Evolutionary conservation across 2,113 vertebrate species (phyloP).

Genomic region (Hucho hucho): DNA sequence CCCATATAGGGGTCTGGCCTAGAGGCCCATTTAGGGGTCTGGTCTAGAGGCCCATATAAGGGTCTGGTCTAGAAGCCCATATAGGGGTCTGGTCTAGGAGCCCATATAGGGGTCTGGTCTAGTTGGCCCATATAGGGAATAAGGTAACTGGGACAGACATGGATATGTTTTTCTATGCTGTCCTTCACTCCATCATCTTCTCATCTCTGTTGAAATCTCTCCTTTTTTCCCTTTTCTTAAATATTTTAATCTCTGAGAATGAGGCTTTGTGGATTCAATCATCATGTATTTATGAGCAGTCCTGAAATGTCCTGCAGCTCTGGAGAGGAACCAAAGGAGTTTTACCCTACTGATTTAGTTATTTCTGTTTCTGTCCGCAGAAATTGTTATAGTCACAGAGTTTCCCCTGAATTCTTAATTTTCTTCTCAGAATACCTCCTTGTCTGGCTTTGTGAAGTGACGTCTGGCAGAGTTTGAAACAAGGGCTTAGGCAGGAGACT

Average conservation of each 20-base stretch:
- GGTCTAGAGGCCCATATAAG: too few relatives aligned
- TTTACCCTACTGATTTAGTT: neutral
- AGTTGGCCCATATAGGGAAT: too few relatives aligned
- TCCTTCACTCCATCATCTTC: neutral
- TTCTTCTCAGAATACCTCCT: neutral
- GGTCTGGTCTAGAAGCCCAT: too few relatives aligned
- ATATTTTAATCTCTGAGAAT: slow-evolving; percentile 4
- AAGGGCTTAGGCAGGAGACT: neutral
- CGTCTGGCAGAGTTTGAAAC: neutral
- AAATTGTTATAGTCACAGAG: neutral
- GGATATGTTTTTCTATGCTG: too few relatives aligned
- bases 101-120: too few relatives aligned
- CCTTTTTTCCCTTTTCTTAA: neutral
- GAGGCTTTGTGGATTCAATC: neutral
- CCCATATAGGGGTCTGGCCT: too few relatives aligned
- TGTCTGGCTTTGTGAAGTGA: neutral
- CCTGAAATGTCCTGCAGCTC: slow-evolving; percentile 6
- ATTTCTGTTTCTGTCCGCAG: neutral
- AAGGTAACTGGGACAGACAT: too few relatives aligned
- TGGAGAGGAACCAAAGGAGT: neutral
- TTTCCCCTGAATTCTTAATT: neutral
- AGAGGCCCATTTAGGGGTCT: too few relatives aligned
- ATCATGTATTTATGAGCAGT: slow-evolving; percentile 8
- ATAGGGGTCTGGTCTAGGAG: too few relatives aligned
- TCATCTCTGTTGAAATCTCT: neutral